Conservation (phyloP, 1,140 invertebrate genomes). For the Nymphalis io region DNA sequence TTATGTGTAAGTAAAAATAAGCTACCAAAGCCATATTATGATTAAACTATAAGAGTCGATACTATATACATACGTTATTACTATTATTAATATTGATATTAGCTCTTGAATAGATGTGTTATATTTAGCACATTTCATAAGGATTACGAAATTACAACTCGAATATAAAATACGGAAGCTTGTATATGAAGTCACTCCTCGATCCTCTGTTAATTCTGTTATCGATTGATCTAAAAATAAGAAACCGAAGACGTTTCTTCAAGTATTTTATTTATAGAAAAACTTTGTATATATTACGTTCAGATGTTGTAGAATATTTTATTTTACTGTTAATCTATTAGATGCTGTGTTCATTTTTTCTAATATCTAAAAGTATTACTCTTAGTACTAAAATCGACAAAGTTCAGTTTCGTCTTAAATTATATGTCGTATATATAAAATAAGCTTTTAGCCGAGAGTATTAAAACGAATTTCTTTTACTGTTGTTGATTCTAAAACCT, state of each 20-base stretch:
- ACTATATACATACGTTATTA: constrained; percentile 7
- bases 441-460: too few species aligned
- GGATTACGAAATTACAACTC: constrained; percentile 22
- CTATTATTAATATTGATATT: constrained; percentile 17
- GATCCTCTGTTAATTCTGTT: constrained; percentile 5
- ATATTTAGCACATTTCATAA: constrained; percentile 20
- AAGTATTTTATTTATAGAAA: neutral
- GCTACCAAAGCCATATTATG: neutral
- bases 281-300: neutral
- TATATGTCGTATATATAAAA: too few species aligned
- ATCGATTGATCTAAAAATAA: constrained; percentile 10
- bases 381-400: too few species aligned
- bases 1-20: neutral
- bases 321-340: too few species aligned
- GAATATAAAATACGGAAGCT: neutral
- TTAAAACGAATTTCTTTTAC: too few species aligned
- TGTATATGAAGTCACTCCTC: neutral
- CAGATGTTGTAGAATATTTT: neutral
- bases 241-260: neutral
- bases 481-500: too few species aligned
- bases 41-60: constrained; percentile 3
- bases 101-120: constrained; percentile 18
- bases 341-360: too few species aligned
- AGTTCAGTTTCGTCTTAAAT: too few species aligned
- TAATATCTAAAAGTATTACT: too few species aligned